Base-by-base conservation (phyloP, 2,888 invertebrate species). In the Bursaphelenchus okinawaensis region DNA sequence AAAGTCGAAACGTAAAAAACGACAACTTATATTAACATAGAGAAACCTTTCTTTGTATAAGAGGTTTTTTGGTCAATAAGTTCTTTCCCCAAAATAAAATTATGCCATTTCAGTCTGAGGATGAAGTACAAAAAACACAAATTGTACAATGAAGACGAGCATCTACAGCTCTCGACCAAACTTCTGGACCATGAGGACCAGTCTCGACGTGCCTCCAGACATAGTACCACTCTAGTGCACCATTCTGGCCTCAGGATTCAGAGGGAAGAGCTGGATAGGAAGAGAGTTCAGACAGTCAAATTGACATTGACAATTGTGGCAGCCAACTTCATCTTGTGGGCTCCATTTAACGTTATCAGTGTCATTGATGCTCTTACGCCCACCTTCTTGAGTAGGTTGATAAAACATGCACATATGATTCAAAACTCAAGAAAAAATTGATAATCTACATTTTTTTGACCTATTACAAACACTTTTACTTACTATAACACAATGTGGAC, bases 321-420 rank as follows among this genome's bases (percentile, higher is more conserved):
- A 24, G 87, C 89, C 77, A 89, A 89, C 82, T 86, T 89, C 51
- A 80, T 88, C 27, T 89, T 89, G 73, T 89, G 89, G 76, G 86
- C 87, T 51, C 90, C 90, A 2, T 90, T 84, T 69, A 84, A 84
- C 71, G 73, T 84, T 26, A 80, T 82, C 7, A 83, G 83, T 67
- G 83, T 84, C 69, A 82, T 84, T 75, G 78, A 82, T 20, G 83
- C 83, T 0, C 80, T 79, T 7, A 63, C 66, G 60, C 78, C 77
- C 4, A 52, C 64, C 12, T 63, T 70, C 73, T 76, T 59, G 74
- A 86, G 88, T 88, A 62, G 85, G 72, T 40, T 24, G 55, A 22
- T 16, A 40, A 40, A 1, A 40, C n/a, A 40, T 12, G 40, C 12
- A 40, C 12, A 40, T 40, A 40, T 40, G 7, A 63, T 12, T 16